Evolutionary conservation across 2,797 vertebrate species (phyloP), one percentile per base, ranked within the genome.

Genomic region (Microcaecilia unicolor): DNA sequence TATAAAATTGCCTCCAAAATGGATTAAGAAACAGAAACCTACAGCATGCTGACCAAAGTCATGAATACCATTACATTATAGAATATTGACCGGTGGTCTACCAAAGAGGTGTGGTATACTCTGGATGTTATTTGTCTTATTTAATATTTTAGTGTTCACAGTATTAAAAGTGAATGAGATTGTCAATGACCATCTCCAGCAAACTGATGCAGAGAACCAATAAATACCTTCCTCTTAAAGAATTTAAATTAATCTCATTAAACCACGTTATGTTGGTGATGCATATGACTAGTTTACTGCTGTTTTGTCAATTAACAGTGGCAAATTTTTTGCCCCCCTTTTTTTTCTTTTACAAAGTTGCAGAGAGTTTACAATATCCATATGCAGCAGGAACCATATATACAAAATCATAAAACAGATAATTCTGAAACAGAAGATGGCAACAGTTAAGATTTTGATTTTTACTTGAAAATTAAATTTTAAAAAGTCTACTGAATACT

Each of bases 51-150:
- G n/a, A n/a, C n/a, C n/a, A n/a, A n/a, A n/a, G n/a, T n/a, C n/a
- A n/a, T n/a, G n/a, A n/a, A n/a, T n/a, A n/a, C n/a, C n/a, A n/a
- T n/a, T n/a, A n/a, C n/a, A n/a, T n/a, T n/a, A n/a, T n/a, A n/a
- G n/a, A n/a, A n/a, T n/a, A n/a, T n/a, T n/a, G n/a, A n/a, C n/a
- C n/a, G n/a, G n/a, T n/a, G n/a, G n/a, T n/a, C n/a, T n/a, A n/a
- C n/a, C n/a, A n/a, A 55, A 59, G 48, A 56, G 60, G 67, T 41
- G 56, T 35, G 21, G 52, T 63, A 58, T 61, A 54, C 67, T 72
- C 68, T 20, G 71, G 71, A 76, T 74, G 74, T 69, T 65, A 68
- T 74, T 65, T 62, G 64, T 56, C 71, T 56, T 48, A 67, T 63
- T 36, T 64, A 51, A 75, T 61, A 52, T 66, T 61, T 66, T 60